Evolutionary conservation across 1,140 invertebrate genomes (phyloP).

Genomic region (Drosophila lacertosa): DNA sequence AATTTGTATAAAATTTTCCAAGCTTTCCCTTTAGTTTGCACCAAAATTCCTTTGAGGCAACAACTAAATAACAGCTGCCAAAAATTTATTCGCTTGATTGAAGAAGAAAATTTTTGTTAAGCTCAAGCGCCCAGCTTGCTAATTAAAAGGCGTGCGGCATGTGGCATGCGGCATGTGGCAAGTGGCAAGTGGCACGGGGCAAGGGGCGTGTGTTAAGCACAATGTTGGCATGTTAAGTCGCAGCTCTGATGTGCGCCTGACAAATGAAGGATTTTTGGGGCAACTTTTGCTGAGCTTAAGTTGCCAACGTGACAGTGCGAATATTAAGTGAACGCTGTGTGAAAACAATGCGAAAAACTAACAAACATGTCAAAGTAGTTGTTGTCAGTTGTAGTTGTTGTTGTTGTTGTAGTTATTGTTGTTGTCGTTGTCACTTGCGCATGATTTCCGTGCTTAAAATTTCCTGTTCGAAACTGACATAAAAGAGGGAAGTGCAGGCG

Average conservation of each 20-base stretch:
- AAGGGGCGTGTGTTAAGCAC: constrained; percentile 19
- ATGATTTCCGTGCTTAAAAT: constrained; percentile 76
- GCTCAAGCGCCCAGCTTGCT: constrained; percentile 23
- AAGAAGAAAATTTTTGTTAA: constrained; percentile 19
- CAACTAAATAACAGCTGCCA: background rate
- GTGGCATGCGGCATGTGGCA: constrained; percentile 4
- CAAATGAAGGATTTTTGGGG: constrained; percentile 12
- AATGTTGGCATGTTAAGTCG: constrained; percentile 18
- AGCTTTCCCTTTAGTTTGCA: too few species aligned
- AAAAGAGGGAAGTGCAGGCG: constrained; percentile 51
- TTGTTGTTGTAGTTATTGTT: constrained; percentile 29
- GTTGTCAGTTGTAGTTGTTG: constrained; percentile 34
- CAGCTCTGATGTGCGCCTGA: background rate
- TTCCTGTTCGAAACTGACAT: constrained; percentile 75
- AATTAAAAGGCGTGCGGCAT: constrained; percentile 32
- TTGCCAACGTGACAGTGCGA: constrained; percentile 33
- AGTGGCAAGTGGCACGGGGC: background rate
- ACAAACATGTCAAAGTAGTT: constrained; percentile 39
- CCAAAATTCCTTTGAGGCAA: background rate
- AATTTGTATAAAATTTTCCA: too few species aligned
- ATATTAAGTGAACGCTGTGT: constrained; percentile 23
- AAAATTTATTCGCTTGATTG: constrained; percentile 21
- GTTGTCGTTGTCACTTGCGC: constrained; percentile 56
- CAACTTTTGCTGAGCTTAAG: constrained; percentile 16
- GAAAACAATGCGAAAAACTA: constrained; percentile 45